phyloP scores from a whole-genome alignment of 2,888 invertebrate genomes.

The Notocelia uddmanniana region DNA sequence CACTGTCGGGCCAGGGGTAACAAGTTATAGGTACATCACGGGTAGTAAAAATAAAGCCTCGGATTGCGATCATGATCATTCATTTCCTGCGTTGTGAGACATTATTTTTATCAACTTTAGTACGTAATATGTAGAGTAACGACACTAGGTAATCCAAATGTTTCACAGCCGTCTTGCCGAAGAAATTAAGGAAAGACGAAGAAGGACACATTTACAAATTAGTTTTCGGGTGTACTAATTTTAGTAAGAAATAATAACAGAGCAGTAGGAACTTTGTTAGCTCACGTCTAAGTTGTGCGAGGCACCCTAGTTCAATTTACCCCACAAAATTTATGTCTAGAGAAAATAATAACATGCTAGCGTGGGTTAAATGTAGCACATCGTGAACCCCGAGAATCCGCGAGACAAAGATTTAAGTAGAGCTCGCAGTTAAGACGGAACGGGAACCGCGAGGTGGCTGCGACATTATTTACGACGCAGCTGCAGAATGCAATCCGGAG shows the following conservation, averaged over 20 bases:
- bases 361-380: slow-evolving; percentile 15
- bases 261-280: background rate
- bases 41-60: no score
- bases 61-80: no score
- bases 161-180: background rate
- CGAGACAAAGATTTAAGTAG: slow-evolving; percentile 43
- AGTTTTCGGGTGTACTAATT: background rate
- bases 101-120: no score
- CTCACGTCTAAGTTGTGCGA: background rate
- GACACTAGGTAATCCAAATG: no score
- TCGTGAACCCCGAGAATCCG: slow-evolving; percentile 32
- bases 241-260: background rate
- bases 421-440: slow-evolving; percentile 47
- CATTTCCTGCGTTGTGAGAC: no score
- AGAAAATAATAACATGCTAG: slow-evolving; percentile 22
- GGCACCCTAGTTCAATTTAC: background rate
- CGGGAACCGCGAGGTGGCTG: slow-evolving; percentile 51
- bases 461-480: slow-evolving; percentile 62
- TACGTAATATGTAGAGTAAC: no score
- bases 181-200: background rate
- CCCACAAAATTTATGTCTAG: background rate
- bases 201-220: background rate
- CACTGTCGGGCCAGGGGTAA: background rate
- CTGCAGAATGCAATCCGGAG: slow-evolving; percentile 65
- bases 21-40: no score